Evolutionary conservation across 2,113 vertebrate species (phyloP), one percentile per base, ranked within the genome.

Genomic region (Xyliphius kryptos): DNA sequence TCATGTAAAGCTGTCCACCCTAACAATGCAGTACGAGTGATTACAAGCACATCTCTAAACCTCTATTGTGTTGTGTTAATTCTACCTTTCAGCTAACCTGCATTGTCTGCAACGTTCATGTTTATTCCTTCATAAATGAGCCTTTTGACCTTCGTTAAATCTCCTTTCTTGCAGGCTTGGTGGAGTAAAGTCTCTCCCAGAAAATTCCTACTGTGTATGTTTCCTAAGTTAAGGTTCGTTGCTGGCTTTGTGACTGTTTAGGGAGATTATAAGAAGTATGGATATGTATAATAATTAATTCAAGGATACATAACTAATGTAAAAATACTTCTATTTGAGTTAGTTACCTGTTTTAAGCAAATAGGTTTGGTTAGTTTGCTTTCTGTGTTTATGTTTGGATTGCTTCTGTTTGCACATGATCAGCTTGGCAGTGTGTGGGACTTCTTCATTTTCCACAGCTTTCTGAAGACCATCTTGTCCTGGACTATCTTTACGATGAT

Each of bases 1-100:
- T 93, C 86, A 61, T 94, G 92, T 68, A 96, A 80, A 60, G 92
- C 83, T 9, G 89, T 90, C 87, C 89, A 91, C 54, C 90, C 94
- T 6, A 76, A 55, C 13, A 17, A 32, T 9, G 48, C 60, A 56
- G 8, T 3, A 15, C 16, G 44, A 17, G n/a, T n/a, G n/a, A n/a
- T n/a, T n/a, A n/a, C n/a, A n/a, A n/a, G n/a, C n/a, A n/a, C n/a
- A n/a, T n/a, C n/a, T n/a, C n/a, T n/a, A 22, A 14, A 48, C 19
- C 44, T 26, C 1, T 32, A 43, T 10, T 11, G 49, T 37, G 10
- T 14, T 0, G 37, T 14, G 7, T 2, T 10, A 6, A 5, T 26
- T 53, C 41, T 21, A 17, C 1, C 32, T n/a, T 50, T 50, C 14
- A 61, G 3, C 80, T 81, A 66, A 94, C 91, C 91, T 91, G 88